These are phyloP conservation scores for Armadillidium nasatum DNA, from an alignment of 1,140 invertebrate species.

Conservation along the genomic window DNA sequence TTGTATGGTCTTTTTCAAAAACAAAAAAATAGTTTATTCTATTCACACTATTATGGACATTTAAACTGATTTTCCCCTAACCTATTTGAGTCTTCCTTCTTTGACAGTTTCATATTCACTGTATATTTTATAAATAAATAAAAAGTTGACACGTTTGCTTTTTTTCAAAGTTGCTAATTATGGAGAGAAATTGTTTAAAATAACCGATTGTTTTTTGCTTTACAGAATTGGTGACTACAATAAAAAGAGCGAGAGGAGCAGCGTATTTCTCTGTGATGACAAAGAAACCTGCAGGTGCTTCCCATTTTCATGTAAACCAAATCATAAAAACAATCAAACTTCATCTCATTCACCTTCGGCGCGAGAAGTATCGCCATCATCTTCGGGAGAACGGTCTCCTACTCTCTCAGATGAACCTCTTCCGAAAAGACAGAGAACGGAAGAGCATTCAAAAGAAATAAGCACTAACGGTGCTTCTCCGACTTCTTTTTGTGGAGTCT, in stretches of 20 bases:
- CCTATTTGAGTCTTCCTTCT: too few species aligned
- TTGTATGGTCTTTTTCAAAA: too few species aligned
- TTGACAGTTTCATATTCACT: too few species aligned
- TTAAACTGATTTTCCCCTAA: too few species aligned
- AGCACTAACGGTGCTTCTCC: background rate
- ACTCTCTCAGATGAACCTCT: background rate
- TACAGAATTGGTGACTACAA: background rate
- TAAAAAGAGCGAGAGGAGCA: background rate
- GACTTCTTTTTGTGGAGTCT: background rate
- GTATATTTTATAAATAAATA: too few species aligned
- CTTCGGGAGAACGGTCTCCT: background rate
- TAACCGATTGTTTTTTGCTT: background rate
- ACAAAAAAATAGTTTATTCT: too few species aligned
- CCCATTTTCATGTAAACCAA: background rate
- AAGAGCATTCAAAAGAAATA: too few species aligned
- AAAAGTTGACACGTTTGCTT: too few species aligned
- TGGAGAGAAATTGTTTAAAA: too few species aligned
- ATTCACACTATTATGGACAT: too few species aligned
- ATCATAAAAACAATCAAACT: background rate
- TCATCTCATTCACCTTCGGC: background rate
- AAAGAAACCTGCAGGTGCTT: background rate
- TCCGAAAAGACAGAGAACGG: background rate
- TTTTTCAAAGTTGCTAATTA: too few species aligned
- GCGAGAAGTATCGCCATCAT: background rate
- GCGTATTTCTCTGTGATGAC: background rate